Evolutionary conservation across 2,113 vertebrate genomes (phyloP), one percentile per base, ranked within the genome.

Genomic region (Noturus placidus): DNA sequence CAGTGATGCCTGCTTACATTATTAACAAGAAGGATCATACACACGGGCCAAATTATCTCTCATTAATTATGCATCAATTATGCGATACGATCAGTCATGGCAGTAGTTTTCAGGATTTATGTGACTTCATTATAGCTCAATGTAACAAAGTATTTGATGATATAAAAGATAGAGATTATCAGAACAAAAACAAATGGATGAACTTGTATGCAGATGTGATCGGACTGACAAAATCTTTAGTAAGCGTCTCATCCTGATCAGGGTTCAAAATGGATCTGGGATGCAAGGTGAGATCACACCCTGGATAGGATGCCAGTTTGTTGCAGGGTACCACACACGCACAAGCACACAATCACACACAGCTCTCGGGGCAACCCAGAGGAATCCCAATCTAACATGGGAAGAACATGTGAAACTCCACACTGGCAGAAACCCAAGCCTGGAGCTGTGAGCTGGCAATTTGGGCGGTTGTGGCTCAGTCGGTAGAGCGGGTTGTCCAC

Each of bases 1-100:
- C 90, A 91, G 50, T 93, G 90, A 90, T 87, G 79, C 52, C 70
- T 70, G 42, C 77, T 33, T 93, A 2, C 88, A 94, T 94, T 93
- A 94, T 93, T 94, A 59, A 93, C 92, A 82, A 88, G 57, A 86
- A 27, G 72, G 87, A 91, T 88, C 87, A 90, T 92, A 91, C 77
- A 90, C 56, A 86, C 57, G n/a, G 52, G 82, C 65, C 63, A 87
- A 76, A 84, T 78, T 70, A 89, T 91, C 67, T 86, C 70, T 85
- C 67, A 90, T 90, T 86, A 90, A 92, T 89, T 88, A 91, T 91
- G 85, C 65, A 90, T 52, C 25, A n/a, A 38, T 35, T 54, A 78
- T 83, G 80, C 25, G 80, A 72, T 80, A 80, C 3, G 20, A 65
- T 65, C 54, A 33, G 54, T 27, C 13, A 56, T 61, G 65, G 69